Percentiles rank a stretch among this genome's conserved stretches.
These are phyloP conservation scores for Apodemia zela DNA, from an alignment of 2,888 invertebrate species.

Conservation along the genomic window DNA sequence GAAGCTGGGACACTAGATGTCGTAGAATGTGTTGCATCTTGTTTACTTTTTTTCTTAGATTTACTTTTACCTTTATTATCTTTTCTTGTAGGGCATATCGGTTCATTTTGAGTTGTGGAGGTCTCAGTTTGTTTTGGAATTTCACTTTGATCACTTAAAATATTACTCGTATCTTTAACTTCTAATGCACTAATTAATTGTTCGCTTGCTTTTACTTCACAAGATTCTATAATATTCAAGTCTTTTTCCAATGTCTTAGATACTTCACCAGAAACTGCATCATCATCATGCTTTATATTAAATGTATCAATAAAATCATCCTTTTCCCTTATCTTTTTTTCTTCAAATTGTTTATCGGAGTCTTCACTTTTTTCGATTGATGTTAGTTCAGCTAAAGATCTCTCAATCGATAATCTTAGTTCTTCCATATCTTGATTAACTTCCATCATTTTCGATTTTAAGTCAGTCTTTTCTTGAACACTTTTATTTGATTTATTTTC, in stretches of 20 bases:
- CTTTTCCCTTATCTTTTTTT: slow-evolving; percentile 12
- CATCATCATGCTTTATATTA: background rate
- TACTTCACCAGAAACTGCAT: background rate
- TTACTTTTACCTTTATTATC: slow-evolving; percentile 61
- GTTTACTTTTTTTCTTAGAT: slow-evolving; percentile 60
- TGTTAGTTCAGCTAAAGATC: slow-evolving; percentile 63
- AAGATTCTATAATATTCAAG: background rate
- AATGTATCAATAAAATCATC: background rate
- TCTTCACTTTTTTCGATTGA: slow-evolving; percentile 54
- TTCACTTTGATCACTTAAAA: slow-evolving; percentile 6
- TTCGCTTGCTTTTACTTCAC: background rate
- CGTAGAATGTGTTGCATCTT: slow-evolving; percentile 38
- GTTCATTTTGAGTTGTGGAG: slow-evolving; percentile 33
- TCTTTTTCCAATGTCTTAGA: background rate
- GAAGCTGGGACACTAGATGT: slow-evolving; percentile 24
- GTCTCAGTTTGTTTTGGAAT: slow-evolving; percentile 17
- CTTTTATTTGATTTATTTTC: slow-evolving; percentile 29
- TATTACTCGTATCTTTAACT: background rate
- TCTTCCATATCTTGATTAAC: slow-evolving; percentile 72
- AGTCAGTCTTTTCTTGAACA: slow-evolving; percentile 53
- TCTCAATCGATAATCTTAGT: slow-evolving; percentile 62
- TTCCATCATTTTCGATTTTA: slow-evolving; percentile 70
- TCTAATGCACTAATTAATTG: background rate
- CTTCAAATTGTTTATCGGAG: slow-evolving; percentile 41
- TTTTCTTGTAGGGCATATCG: slow-evolving; percentile 54